Evolutionary conservation across 2,797 vertebrate genomes (phyloP).

Genomic region (Xenops minutus): DNA sequence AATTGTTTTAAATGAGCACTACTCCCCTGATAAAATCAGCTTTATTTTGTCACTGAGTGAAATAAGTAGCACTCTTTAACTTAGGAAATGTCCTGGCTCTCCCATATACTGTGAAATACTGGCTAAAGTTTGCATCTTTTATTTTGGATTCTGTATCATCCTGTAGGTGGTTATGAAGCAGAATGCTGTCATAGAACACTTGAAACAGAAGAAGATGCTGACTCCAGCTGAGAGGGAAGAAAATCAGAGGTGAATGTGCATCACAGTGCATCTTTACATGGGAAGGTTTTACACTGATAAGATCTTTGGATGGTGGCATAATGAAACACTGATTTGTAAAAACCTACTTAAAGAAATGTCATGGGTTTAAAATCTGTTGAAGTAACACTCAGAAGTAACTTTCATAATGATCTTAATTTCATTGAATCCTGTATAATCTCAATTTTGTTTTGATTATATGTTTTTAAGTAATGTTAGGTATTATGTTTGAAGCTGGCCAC

Average conservation of each 20-base stretch:
- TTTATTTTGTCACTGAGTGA: neutral
- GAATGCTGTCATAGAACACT: constrained; percentile 94
- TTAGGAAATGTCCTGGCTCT: neutral
- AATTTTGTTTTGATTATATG: neutral
- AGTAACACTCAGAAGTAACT: neutral
- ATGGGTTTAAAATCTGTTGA: neutral
- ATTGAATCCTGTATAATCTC: neutral
- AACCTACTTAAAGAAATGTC: neutral
- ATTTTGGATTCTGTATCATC: constrained; percentile 56
- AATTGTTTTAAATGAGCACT: neutral
- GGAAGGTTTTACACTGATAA: neutral
- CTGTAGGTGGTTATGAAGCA: constrained; percentile 96
- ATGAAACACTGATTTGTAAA: neutral
- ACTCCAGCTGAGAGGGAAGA: constrained; percentile 94
- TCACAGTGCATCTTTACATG: neutral
- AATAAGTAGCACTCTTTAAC: neutral
- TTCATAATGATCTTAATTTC: neutral
- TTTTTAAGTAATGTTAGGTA: neutral
- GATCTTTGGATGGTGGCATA: neutral
- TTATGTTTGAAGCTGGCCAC: neutral
- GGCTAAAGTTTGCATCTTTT: constrained; percentile 15
- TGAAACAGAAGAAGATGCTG: constrained; percentile 96
- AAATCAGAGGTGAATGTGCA: constrained; percentile 89
- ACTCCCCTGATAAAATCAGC: neutral
- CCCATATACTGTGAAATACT: neutral